Base-by-base conservation (phyloP, 1,140 invertebrate species). In the Polyergus mexicanus region DNA sequence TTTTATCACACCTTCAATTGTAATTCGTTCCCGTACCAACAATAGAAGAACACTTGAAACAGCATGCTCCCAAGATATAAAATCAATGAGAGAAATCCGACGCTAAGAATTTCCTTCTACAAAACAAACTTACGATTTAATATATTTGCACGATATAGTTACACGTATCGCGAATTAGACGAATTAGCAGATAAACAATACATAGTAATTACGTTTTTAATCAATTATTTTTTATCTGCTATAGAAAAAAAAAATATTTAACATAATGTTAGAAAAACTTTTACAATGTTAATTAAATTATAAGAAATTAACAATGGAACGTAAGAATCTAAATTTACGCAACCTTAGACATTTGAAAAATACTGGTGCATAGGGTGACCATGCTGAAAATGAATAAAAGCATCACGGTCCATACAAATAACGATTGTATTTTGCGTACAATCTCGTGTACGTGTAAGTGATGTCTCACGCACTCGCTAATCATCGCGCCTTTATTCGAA, bases 11-110 rank as follows among this genome's bases (percentile, higher is more conserved):
- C 85, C 85, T 86, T 86, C 13, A 86, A 54, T 25, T 54, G 65
- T 19, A 86, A 19, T n/a, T 89, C 88, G n/a, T 89, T 89, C 54
- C 88, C 88, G 16, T 88, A 89, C 86, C 86, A 89, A 38, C 88
- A 89, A 13, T 86, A 89, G 16, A 85, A 85, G 60, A 88, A 89
- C 13, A 86, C 69, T 85, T 89, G 76, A 44, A 47, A 69, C 10
- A 89, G 22, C 76, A 89, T 89, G 54, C 69, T 54, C 2, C 68
- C 62, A 22, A 86, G 69, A 13, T 81, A 89, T 13, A 88, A 16
- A 7, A 63, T 35, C 22, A 86, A 58, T 5, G 74, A 87, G 8
- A 86, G 32, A 65, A 89, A 89, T 54, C 38, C 62, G 10, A 78
- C 16, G 41, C 80, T 85, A n/a, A 84, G 47, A 54, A 84, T 47